Conservation (phyloP, 2,797 vertebrate species). For the Cottoperca gobio region DNA sequence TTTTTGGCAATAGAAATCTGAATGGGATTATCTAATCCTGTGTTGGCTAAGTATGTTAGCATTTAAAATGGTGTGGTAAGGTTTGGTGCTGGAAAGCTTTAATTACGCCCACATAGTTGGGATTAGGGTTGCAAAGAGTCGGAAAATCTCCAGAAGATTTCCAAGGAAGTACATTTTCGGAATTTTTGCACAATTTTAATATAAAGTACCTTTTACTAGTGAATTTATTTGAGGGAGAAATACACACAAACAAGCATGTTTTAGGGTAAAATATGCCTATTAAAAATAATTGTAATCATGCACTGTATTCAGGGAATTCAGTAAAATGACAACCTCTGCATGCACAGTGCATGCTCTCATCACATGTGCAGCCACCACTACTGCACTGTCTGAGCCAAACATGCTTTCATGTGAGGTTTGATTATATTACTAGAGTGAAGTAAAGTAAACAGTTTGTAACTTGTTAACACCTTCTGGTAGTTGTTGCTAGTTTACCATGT, state of each 20-base stretch:
- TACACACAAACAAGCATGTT: neutral
- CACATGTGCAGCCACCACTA: neutral
- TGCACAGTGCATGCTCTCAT: neutral
- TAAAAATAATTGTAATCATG: neutral
- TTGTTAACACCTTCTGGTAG: neutral
- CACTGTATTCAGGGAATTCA: neutral
- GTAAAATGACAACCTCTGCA: neutral
- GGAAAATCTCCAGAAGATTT: neutral
- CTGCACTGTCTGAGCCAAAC: neutral
- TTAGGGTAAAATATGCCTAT: neutral
- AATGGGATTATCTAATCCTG: conserved; percentile 39
- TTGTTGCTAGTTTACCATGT: neutral
- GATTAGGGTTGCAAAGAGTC: neutral
- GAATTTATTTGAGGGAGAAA: neutral
- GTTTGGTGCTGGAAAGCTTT: neutral
- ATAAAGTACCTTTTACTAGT: neutral
- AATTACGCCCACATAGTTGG: conserved; percentile 11
- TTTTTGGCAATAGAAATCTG: conserved; percentile 21
- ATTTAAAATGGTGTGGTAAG: conserved; percentile 18
- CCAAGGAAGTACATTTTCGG: neutral
- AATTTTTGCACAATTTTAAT: neutral
- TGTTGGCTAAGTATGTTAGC: conserved; percentile 2
- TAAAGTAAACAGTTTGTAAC: neutral
- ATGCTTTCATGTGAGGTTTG: neutral
- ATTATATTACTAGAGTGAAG: neutral